A percentile compares a stretch with the other conserved stretches of the same genome.
Evolutionary conservation across 2,113 vertebrate species (phyloP).

Genomic region (Suncus etruscus): DNA sequence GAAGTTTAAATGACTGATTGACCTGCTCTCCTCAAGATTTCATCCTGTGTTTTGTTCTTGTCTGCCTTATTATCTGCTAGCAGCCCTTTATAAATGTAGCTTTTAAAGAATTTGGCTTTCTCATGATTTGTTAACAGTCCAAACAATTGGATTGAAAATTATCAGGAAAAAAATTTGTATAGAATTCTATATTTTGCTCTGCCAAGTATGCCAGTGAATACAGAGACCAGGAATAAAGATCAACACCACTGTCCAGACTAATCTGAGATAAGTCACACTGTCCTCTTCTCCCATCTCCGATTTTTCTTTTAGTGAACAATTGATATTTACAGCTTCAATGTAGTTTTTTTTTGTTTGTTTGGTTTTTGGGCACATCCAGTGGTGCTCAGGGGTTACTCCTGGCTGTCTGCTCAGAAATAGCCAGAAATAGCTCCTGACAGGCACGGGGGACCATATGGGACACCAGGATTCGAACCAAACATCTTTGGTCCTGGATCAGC

Average conservation of each 20-base stretch:
- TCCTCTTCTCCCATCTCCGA: background rate
- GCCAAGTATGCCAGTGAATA: background rate
- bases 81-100: constrained; percentile 39
- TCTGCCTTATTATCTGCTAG: constrained; percentile 45
- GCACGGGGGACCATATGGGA: no score
- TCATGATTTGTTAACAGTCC: constrained; percentile 44
- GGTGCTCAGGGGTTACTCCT: no score
- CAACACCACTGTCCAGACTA: background rate
- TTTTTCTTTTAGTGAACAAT: no score
- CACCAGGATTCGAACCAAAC: no score
- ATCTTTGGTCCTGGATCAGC: no score
- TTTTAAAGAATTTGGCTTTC: constrained; percentile 58
- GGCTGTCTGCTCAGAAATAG: no score
- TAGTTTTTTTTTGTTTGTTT: no score
- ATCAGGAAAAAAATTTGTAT: background rate
- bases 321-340: background rate
- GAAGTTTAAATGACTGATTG: constrained; percentile 62
- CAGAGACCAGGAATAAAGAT: constrained; percentile 8
- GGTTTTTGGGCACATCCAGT: no score
- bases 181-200: constrained; percentile 15
- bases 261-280: background rate
- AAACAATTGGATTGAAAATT: constrained; percentile 11
- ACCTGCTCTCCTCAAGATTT: constrained; percentile 49
- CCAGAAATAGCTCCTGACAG: no score
- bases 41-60: constrained; percentile 61